A percentile compares a stretch with the other conserved stretches of the same genome.
Conservation (phyloP, 1,140 invertebrate species). For the Reticulitermes speratus region DNA sequence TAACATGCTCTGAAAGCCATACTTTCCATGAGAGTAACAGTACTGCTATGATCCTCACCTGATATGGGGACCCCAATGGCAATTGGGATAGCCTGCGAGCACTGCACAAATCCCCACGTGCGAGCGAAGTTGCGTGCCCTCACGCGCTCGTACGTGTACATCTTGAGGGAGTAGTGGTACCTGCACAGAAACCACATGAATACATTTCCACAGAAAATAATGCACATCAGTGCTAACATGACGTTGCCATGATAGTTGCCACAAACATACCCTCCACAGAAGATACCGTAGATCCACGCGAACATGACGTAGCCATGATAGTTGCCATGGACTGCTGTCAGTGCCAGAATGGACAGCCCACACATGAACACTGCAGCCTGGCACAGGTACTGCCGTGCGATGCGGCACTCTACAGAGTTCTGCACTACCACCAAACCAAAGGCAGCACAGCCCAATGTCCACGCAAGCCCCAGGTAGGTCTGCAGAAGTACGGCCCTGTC, state of each 20-base stretch:
- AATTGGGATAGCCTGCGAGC: conserved; percentile 81
- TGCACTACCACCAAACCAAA: conserved; percentile 81
- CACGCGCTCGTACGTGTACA: conserved; percentile 85
- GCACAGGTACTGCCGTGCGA: conserved; percentile 81
- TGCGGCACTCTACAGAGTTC: conserved; percentile 79
- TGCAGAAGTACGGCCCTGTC: conserved; percentile 71
- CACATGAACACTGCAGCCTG: conserved; percentile 73
- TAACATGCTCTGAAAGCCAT: too few species aligned
- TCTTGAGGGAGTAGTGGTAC: conserved; percentile 84
- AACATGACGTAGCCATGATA: conserved; percentile 79
- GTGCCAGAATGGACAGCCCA: conserved; percentile 73
- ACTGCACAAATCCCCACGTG: conserved; percentile 89
- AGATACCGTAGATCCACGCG: conserved; percentile 80
- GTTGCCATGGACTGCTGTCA: conserved; percentile 60
- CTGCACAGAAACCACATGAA: not conserved
- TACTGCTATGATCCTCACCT: conserved; percentile 52
- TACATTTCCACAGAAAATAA: conserved; percentile 68
- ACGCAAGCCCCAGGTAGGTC: conserved; percentile 77
- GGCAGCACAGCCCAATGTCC: conserved; percentile 75
- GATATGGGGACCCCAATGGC: conserved; percentile 82
- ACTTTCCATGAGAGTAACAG: too few species aligned
- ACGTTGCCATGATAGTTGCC: conserved; percentile 52
- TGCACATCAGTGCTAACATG: conserved; percentile 81
- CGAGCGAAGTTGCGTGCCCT: conserved; percentile 80
- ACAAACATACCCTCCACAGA: conserved; percentile 61